These are phyloP conservation scores for Thryonomys swinderianus DNA, from an alignment of 2,113 vertebrate genomes.

Conservation along the genomic window DNA sequence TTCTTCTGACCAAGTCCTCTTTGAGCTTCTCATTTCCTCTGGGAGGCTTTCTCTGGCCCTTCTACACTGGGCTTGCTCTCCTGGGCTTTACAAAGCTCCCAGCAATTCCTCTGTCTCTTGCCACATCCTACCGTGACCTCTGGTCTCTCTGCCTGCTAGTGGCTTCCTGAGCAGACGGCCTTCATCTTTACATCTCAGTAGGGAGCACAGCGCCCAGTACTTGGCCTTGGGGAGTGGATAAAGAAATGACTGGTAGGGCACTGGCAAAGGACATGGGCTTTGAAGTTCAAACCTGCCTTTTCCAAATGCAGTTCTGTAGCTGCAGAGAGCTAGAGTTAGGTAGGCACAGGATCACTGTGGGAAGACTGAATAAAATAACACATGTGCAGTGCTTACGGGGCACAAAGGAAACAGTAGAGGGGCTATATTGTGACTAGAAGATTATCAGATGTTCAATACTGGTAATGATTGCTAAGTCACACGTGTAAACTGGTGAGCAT, in stretches of 20 bases:
- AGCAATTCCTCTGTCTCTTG: neutral
- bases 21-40: neutral
- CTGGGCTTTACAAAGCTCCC: neutral
- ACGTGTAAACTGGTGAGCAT: neutral
- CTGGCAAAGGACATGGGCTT: neutral
- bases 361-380: constrained; percentile 13
- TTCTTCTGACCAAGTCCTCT: neutral
- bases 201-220: neutral
- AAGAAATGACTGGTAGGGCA: neutral
- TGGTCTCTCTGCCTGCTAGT: neutral
- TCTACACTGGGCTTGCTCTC: neutral
- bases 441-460: neutral
- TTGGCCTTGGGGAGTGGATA: neutral
- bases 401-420: neutral
- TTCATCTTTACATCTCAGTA: neutral
- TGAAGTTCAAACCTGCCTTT: neutral
- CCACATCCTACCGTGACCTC: neutral
- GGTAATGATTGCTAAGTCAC: neutral
- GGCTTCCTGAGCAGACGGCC: neutral
- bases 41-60: neutral
- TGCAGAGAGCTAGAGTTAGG: neutral
- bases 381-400: neutral
- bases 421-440: neutral
- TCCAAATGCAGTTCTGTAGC: neutral
- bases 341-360: neutral